Base-by-base conservation (phyloP, 2,888 invertebrate species). In the Aricia artaxerxes region DNA sequence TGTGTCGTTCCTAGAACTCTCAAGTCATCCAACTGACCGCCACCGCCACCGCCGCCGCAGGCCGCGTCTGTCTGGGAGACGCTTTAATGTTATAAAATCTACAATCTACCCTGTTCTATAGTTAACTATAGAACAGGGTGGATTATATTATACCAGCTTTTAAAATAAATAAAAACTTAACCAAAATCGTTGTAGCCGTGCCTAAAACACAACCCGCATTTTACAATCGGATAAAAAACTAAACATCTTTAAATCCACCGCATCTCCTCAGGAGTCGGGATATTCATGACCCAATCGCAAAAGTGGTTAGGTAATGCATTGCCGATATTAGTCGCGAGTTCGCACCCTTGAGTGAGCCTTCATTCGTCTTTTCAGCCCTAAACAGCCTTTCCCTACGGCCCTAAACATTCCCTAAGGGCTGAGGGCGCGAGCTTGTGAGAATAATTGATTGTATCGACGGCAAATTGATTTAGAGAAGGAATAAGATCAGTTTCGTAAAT, bases 291-390 rank as follows among this genome's bases (percentile, higher is more conserved):
- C 38, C 60, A 78, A 73, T 78, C 40, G 73, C 11, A 40, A 60
- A 60, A 73, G 79, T 80, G 81, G 76, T 81, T 76, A 85, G 82
- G 88, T 93, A 94, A 93, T 93, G 93, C 92, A 94, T 94, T 92
- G 94, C 91, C 91, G 92, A 93, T 94, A 93, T 94, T 93, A 90
- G 91, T 90, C 88, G 88, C 88, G 89, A 90, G 90, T 90, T 90
- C 88, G 87, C 89, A 83, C 83, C 83, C 82, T 86, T 83, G 88
- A 88, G 87, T 91, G 90, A 93, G 90, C 89, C 88, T 87, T 87
- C 89, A 92, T 93, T 87, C 90, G 89, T 92, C 93, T 93, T 92
- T 91, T 92, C 90, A 87, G 85, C 16, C 69, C 35, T 69, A 35
- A 31, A 69, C 89, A 89, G 89, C 88, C 87, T 87, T 88, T 86